Base-by-base conservation (phyloP, 2,113 vertebrate species). In the Podarcis cretensis region DNA sequence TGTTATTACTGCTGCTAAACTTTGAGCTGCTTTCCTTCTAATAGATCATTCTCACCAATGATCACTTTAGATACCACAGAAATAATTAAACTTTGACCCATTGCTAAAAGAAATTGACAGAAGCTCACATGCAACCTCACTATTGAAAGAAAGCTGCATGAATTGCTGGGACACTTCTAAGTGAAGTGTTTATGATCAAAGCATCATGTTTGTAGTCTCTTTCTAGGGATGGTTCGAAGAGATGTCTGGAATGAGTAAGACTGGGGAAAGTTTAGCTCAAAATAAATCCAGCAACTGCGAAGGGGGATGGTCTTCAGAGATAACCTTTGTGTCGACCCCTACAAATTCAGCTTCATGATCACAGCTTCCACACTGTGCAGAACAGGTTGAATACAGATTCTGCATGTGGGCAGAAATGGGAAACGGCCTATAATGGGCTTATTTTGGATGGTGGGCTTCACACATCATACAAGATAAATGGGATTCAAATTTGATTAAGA, bases 391-490 rank as follows among this genome's bases (percentile, higher is more conserved):
- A 14, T 20, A 32, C 14, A 85, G 59, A 14, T 35, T n/a, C 27
- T 86, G 37, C 32, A 2, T 57, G 13, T 0, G 1, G 79, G 59
- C 57, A 68, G 7, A 59, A 65, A 23, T 3, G 54, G 20, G 32
- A 25, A 20, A 87, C 0, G 9, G 32, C 5, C 37, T 54, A 65
- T 32, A 23, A 35, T 27, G 59, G 16, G 65, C 85, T 85, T 71
- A 80, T 83, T 88, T 89, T 89, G 89, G 78, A 85, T 14, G 14
- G 25, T 21, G 77, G 66, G 27, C 5, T 71, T 92, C 65, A 37
- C 32, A 79, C 0, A 2, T 48, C 13, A 30, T 43, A 65, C 85
- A 84, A 30, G 68, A 78, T 25, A 89, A 91, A 92, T 40, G 89
- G 43, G 78, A 21, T 59, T 92, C 65, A 91, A 8, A 2, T 84